Conservation (phyloP, 2,113 vertebrate genomes). For the Paradoxurus hermaphroditus region DNA sequence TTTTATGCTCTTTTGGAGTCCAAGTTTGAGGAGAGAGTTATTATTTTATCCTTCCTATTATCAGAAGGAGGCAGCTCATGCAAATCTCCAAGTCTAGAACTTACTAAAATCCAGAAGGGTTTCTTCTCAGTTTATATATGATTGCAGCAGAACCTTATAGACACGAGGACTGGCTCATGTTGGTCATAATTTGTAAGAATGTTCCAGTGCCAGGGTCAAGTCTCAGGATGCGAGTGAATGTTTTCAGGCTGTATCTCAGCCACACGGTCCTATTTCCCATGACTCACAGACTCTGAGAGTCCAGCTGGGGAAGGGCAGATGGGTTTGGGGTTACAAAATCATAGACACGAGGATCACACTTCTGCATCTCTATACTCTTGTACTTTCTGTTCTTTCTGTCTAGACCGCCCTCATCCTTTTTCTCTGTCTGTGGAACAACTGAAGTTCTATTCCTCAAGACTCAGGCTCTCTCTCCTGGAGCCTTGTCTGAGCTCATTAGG, state of each 20-base stretch:
- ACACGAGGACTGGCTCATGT: neutral
- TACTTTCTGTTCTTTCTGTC: neutral
- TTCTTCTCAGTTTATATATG: neutral
- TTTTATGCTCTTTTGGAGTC: slow-evolving; percentile 36
- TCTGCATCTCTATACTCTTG: fast-evolving
- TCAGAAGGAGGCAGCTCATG: neutral
- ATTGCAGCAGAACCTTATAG: neutral
- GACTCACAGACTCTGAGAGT: neutral
- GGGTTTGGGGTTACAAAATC: neutral
- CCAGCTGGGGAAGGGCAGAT: neutral
- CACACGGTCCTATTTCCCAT: neutral
- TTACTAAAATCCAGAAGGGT: neutral
- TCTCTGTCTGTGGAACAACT: too few relatives aligned
- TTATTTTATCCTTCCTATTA: slow-evolving; percentile 11
- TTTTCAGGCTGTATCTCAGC: neutral
- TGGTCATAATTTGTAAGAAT: neutral
- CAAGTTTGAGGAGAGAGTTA: neutral
- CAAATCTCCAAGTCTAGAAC: neutral
- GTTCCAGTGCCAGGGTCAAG: neutral
- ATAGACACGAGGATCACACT: neutral
- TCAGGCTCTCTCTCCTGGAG: neutral
- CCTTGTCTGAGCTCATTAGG: neutral
- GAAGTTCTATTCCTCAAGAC: neutral
- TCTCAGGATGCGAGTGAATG: neutral
- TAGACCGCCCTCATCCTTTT: neutral